Evolutionary conservation across 92 coral and sea anemone species (phyloP).

Genomic region (Zoanthus sociatus): DNA sequence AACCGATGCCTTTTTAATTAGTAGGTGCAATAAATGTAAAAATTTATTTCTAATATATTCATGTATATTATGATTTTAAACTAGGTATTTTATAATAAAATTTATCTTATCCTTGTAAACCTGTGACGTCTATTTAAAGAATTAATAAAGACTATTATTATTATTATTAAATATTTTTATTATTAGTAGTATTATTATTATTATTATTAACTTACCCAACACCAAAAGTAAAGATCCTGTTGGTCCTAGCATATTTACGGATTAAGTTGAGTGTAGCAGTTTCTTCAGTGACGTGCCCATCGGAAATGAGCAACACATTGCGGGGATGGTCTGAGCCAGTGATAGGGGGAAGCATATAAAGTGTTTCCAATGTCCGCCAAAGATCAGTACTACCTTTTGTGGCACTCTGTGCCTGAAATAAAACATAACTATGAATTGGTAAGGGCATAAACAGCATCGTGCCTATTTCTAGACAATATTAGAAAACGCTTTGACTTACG

Average conservation of each 20-base stretch:
- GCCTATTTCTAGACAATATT: too few relatives aligned
- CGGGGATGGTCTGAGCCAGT: slow-evolving; percentile 86
- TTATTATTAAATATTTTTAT: too few relatives aligned
- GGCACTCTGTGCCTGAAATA: slow-evolving; percentile 64
- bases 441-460: not conserved
- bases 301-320: slow-evolving; percentile 87
- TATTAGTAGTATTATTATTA: too few relatives aligned
- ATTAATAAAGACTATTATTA: too few relatives aligned
- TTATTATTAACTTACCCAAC: slow-evolving; percentile 75
- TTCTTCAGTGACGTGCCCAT: slow-evolving; percentile 98
- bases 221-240: slow-evolving; percentile 86
- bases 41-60: too few relatives aligned
- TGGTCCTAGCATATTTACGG: slow-evolving; percentile 58
- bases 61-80: too few relatives aligned
- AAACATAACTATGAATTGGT: not conserved
- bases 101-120: too few relatives aligned
- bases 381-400: slow-evolving; percentile 86
- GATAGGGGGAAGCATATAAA: slow-evolving; percentile 72
- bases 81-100: too few relatives aligned
- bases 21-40: too few relatives aligned
- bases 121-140: too few relatives aligned
- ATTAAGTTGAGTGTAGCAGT: slow-evolving; percentile 70
- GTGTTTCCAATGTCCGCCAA: slow-evolving; percentile 80
- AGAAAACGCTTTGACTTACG: too few relatives aligned
- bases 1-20: too few relatives aligned